Percentiles rank a stretch among this genome's conserved stretches.
phyloP scores from a whole-genome alignment of 2,797 vertebrate genomes.

The Syngnathus rostellatus region DNA sequence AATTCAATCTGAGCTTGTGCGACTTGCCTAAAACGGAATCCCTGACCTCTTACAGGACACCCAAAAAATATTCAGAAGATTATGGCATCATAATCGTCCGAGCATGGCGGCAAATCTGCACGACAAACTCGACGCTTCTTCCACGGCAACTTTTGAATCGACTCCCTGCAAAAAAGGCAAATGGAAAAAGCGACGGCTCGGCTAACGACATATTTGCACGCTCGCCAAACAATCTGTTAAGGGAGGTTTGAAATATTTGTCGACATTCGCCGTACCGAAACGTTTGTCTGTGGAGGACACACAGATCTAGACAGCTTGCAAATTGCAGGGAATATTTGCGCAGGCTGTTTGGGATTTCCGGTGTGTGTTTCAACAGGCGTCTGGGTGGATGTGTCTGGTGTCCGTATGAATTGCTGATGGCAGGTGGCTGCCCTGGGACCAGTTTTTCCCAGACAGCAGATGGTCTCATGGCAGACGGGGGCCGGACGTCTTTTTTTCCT shows the following conservation, averaged over 20 bases:
- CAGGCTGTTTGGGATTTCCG: slow-evolving; percentile 4
- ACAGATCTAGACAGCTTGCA: not conserved
- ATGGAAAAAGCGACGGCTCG: not conserved
- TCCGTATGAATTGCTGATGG: not conserved
- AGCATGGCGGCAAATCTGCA: too few species aligned
- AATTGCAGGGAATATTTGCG: slow-evolving; percentile 4
- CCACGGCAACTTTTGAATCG: too few species aligned
- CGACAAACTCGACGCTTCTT: too few species aligned
- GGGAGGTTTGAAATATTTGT: slow-evolving; percentile 1
- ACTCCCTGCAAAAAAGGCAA: not conserved
- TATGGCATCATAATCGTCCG: too few species aligned
- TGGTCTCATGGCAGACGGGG: not conserved
- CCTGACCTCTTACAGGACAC: too few species aligned
- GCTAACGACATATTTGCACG: not conserved
- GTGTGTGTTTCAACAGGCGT: not conserved
- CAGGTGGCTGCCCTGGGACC: slow-evolving; percentile 1
- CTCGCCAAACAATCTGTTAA: not conserved
- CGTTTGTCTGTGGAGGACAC: not conserved
- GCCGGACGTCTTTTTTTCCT: not conserved
- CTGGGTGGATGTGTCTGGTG: not conserved
- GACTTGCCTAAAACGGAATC: too few species aligned
- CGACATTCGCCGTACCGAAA: not conserved
- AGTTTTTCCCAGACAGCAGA: slow-evolving; percentile 1
- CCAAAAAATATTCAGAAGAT: too few species aligned
- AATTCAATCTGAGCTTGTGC: not conserved